Base-by-base conservation (phyloP, 92 coral and sea anemone species). In the Umimayanthus kanabou region DNA sequence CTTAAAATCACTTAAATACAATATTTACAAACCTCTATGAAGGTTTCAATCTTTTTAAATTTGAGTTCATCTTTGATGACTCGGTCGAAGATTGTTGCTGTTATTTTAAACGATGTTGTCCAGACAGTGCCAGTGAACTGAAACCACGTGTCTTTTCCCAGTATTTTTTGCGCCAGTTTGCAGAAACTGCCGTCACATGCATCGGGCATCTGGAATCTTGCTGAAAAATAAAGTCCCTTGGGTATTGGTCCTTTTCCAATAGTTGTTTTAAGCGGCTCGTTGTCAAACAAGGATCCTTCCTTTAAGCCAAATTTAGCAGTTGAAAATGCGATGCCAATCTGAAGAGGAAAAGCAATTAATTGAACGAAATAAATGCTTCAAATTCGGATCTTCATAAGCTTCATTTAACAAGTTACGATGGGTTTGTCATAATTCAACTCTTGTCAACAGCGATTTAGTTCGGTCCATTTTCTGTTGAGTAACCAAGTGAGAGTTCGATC, bases 21-120 rank as follows among this genome's bases (percentile, higher is more conserved):
- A 43, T 4, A 43, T 43, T 43, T 43, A 43, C 49, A 43, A 43
- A 43, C 49, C 49, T 43, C 49, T 43, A 43, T 43, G 49, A 90
- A 94, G 20, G 90, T 25, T 80, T 94, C 97, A 71, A 94, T 93
- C 88, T 94, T 94, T 84, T 90, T 43, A 43, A 43, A 43, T 43
- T 43, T 43, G 49, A 43, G 49, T 43, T 43, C 49, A 43, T 43
- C 49, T 43, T 43, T 43, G 49, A 43, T 43, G 49, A 43, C 49
- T 43, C 49, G 49, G 49, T 43, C 49, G 49, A 43, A 43, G 49
- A 43, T 43, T 43, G 49, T 43, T 43, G 49, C 49, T 43, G 49
- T 43, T 43, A 43, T 43, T 43, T 43, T 43, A 43, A 43, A 43
- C 2, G 49, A 43, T 4, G 49, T 43, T 43, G 49, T 43, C 49